A percentile compares a stretch with the other conserved stretches of the same genome.
Conservation (phyloP, 2,113 vertebrate species). For the Serinus canaria region DNA sequence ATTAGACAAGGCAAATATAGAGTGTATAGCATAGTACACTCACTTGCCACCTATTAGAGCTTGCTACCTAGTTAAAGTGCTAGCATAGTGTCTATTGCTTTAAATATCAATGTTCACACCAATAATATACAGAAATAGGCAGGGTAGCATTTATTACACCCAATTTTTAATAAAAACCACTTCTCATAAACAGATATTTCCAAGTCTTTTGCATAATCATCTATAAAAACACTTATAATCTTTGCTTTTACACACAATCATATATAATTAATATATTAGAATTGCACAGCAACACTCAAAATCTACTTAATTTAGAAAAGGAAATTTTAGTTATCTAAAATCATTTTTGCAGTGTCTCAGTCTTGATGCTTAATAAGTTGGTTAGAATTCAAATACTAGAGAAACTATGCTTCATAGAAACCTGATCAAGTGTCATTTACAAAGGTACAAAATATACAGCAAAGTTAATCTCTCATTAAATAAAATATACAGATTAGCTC, state of each 20-base stretch:
- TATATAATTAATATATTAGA: slow-evolving; percentile 4
- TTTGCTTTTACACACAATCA: neutral
- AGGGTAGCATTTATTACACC: neutral
- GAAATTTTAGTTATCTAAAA: neutral
- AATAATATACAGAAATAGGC: slow-evolving; percentile 36
- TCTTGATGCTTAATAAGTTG: slow-evolving; percentile 22
- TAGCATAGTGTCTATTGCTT: neutral
- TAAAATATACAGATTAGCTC: slow-evolving; percentile 59
- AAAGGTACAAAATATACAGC: slow-evolving; percentile 78
- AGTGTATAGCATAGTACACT: neutral
- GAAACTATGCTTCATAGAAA: slow-evolving; percentile 51
- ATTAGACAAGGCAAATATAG: neutral
- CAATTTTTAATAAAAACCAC: slow-evolving; percentile 41
- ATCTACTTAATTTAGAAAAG: slow-evolving; percentile 20
- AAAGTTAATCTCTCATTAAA: slow-evolving; percentile 72
- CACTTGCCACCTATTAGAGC: neutral
- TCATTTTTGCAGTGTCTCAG: neutral
- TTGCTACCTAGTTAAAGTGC: slow-evolving; percentile 36
- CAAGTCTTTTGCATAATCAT: slow-evolving; percentile 15
- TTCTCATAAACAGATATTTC: slow-evolving; percentile 43
- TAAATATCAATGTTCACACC: slow-evolving; percentile 1
- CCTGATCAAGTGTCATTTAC: slow-evolving; percentile 63
- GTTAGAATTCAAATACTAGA: slow-evolving; percentile 49
- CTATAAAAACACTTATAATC: neutral
- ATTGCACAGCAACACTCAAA: neutral